Base-by-base conservation (phyloP, 2,888 invertebrate genomes). In the Diogma glabrata region DNA sequence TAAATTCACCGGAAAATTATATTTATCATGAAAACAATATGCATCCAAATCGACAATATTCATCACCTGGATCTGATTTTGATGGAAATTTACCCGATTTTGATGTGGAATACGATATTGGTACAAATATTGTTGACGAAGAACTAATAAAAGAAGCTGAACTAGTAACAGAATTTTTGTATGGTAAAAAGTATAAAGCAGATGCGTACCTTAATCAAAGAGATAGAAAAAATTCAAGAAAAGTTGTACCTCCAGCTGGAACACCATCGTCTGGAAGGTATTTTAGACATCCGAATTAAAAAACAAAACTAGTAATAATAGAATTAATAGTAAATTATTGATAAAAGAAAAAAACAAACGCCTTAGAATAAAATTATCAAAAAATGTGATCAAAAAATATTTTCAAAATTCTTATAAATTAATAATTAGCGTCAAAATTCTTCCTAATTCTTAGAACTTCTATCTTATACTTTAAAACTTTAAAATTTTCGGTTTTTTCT, bases 161-260 rank as follows among this genome's bases (percentile, higher is more conserved):
- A 60, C 71, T 73, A 3, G 76, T 77, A 6, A 73, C 76, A 1
- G 76, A 76, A 55, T 77, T 72, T 60, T 62, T 77, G 9, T 76
- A 76, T 59, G 48, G 77, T 2, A 73, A 71, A 23, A 63, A 76
- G 49, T 74, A 72, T 55, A 69, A 75, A 36, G 72, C 72, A 5
- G 73, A 53, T 36, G 38, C 40, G 26, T 49, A 40, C 38, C 38
- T 54, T 14, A 53, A 54, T 54, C 52, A 38, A 54, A 64, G 64
- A 50, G 63, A 61, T 54, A 56, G 58, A 20, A 28, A 30, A 19
- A 47, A 53, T n/a, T 46, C 40, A 52, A 57, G 40, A 60, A 64
- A 51, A 60, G 63, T 54, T 53, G 61, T 63, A 57, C 57, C 60
- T 43, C 51, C 59, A 51, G 61, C 62, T 49, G 49, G 56, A 38